These are phyloP conservation scores for Callopanchax toddi DNA, from an alignment of 2,113 vertebrate species.

Conservation along the genomic window DNA sequence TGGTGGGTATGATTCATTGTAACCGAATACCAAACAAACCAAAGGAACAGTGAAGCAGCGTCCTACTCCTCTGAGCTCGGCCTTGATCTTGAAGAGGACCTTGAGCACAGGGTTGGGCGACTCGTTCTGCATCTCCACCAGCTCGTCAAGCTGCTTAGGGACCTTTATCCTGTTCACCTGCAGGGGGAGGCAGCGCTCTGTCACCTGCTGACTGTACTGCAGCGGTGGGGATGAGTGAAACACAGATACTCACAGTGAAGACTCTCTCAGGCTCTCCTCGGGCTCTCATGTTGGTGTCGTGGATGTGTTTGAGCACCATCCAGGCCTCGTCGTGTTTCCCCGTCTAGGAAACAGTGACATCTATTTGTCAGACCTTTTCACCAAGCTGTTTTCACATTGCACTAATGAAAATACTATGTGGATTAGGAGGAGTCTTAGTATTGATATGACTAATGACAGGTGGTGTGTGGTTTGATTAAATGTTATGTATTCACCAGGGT, in stretches of 20 bases:
- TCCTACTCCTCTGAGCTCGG: conserved; percentile 88
- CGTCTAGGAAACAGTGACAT: conserved; percentile 69
- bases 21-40: background rate
- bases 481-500: too few relatives aligned
- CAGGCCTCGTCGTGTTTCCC: conserved; percentile 98
- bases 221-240: background rate
- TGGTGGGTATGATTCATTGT: background rate
- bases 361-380: too few relatives aligned
- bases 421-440: too few relatives aligned
- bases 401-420: too few relatives aligned
- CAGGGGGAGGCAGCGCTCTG: conserved; percentile 63
- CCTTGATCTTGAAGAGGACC: conserved; percentile 86
- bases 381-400: too few relatives aligned
- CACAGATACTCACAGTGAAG: conserved; percentile 89
- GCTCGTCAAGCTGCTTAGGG: conserved; percentile 93
- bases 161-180: conserved; percentile 97
- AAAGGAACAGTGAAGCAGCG: background rate
- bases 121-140: conserved; percentile 94
- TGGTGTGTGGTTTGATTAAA: too few relatives aligned
- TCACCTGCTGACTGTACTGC: conserved; percentile 27
- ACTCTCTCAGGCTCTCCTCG: conserved; percentile 97
- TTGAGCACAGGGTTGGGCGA: conserved; percentile 87
- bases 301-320: conserved; percentile 99
- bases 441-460: too few relatives aligned
- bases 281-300: conserved; percentile 98